Percentiles rank a stretch among this genome's conserved stretches.
phyloP scores from a whole-genome alignment of 2,797 vertebrate species.

The Artibeus jamaicensis region DNA sequence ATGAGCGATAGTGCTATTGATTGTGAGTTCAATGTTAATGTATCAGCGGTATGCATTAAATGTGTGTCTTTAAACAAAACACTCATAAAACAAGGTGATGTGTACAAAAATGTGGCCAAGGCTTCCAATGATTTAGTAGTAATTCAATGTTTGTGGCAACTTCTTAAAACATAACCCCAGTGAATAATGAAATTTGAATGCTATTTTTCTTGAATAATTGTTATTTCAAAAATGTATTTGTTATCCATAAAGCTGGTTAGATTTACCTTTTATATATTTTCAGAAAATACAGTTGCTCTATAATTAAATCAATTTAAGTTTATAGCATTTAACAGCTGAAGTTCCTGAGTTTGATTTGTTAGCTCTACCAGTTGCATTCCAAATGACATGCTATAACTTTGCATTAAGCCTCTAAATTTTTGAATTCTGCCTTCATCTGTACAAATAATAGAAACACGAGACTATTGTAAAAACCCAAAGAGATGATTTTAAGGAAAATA shows the following conservation, averaged over 20 bases:
- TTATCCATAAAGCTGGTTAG: not conserved
- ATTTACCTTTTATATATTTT: not conserved
- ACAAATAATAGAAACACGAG: not conserved
- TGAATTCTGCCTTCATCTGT: not conserved
- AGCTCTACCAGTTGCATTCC: not conserved
- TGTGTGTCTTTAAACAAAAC: not conserved
- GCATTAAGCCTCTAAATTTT: not conserved
- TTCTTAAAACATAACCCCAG: not conserved
- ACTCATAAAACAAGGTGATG: not conserved
- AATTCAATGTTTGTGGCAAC: not conserved
- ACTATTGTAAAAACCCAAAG: not conserved
- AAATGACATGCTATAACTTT: not conserved
- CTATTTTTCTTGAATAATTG: not conserved
- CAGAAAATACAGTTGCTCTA: not conserved
- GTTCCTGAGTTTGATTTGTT: conserved; percentile 7
- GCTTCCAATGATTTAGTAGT: not conserved
- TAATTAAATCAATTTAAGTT: not conserved
- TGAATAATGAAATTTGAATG: not conserved
- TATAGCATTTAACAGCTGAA: conserved; percentile 10
- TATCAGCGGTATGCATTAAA: not conserved
- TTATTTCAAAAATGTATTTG: not conserved
- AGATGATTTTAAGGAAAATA: not conserved
- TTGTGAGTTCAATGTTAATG: not conserved
- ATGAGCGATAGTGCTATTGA: not conserved
- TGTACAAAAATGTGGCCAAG: not conserved